Evolutionary conservation across 1,140 invertebrate species (phyloP), one percentile per base, ranked within the genome.

Genomic region (Drosophila nikananu): DNA sequence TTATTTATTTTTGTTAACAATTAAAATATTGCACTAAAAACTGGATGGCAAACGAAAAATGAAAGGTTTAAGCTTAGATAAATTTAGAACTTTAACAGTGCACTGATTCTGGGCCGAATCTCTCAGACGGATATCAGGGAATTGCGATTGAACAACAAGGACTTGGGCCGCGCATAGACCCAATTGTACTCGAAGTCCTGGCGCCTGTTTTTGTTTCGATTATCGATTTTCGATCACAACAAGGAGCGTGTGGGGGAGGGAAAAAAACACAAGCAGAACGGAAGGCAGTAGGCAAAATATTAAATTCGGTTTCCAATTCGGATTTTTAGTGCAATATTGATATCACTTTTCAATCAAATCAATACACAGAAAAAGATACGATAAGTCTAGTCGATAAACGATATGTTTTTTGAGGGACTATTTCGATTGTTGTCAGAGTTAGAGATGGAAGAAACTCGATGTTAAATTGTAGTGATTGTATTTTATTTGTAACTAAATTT

Each of bases 111-210:
- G 32, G 13, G 35, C 41, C 42, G 17, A 49, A 30, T 67, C 51
- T 42, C 37, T 92, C 73, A 92, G 77, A 92, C 82, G 51, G 77
- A 91, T 75, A 92, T 81, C 39, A 91, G 80, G 55, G 91, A 91
- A 71, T 91, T 92, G 68, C 91, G 91, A 86, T 87, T 92, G 49
- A 91, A 80, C 74, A 92, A 60, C 30, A 92, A 78, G 65, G 91
- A 92, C 86, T 92, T 92, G 65, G 91, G 91, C 73, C 91, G 83
- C 62, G 86, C 89, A 80, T 91, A 92, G 60, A 92, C 89, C 91
- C 91, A 92, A 81, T 86, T 87, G 86, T 92, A 92, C 60, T 92
- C 91, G 54, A 87, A 83, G 78, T 92, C 91, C 86, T 75, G 79
- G 39, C 77, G 81, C 78, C 83, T 80, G 49, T 51, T 51, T 51